A percentile compares a stretch with the other conserved stretches of the same genome.
Conservation (phyloP, 2,113 vertebrate species). For the Pollachius pollachius region DNA sequence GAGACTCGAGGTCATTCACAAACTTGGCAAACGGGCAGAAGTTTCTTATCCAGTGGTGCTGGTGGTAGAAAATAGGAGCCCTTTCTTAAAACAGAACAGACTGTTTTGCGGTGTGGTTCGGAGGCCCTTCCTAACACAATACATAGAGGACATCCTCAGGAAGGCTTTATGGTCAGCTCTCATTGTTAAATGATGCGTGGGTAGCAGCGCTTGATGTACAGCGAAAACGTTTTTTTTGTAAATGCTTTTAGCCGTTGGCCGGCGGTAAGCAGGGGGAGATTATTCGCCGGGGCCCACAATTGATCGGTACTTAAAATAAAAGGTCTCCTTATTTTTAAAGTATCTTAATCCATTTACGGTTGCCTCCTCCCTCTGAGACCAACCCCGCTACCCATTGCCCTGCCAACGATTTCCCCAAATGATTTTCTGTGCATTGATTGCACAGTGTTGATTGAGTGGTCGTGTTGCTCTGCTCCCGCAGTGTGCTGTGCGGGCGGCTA, state of each 20-base stretch:
- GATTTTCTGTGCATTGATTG: background rate
- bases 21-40: slow-evolving; percentile 21
- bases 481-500: slow-evolving; percentile 96
- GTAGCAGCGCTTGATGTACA: slow-evolving; percentile 4
- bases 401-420: background rate
- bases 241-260: slow-evolving; percentile 4
- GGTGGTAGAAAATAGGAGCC: slow-evolving; percentile 32
- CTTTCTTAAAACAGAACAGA: slow-evolving; percentile 31
- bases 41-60: slow-evolving; percentile 27
- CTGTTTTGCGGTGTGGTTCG: slow-evolving; percentile 27
- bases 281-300: too few relatives aligned
- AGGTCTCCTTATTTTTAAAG: too few relatives aligned
- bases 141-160: slow-evolving; percentile 47
- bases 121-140: slow-evolving; percentile 23
- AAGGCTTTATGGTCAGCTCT: slow-evolving; percentile 22
- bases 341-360: too few relatives aligned
- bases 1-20: slow-evolving; percentile 7
- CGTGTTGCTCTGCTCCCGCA: slow-evolving; percentile 39
- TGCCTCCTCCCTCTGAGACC: background rate
- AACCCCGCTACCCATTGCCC: background rate
- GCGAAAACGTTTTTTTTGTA: slow-evolving; percentile 13
- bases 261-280: too few relatives aligned
- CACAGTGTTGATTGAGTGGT: background rate
- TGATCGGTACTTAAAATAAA: too few relatives aligned
- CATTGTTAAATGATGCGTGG: slow-evolving; percentile 12